Evolutionary conservation across 2,888 invertebrate genomes (phyloP).

Genomic region (Encarsia formosa): DNA sequence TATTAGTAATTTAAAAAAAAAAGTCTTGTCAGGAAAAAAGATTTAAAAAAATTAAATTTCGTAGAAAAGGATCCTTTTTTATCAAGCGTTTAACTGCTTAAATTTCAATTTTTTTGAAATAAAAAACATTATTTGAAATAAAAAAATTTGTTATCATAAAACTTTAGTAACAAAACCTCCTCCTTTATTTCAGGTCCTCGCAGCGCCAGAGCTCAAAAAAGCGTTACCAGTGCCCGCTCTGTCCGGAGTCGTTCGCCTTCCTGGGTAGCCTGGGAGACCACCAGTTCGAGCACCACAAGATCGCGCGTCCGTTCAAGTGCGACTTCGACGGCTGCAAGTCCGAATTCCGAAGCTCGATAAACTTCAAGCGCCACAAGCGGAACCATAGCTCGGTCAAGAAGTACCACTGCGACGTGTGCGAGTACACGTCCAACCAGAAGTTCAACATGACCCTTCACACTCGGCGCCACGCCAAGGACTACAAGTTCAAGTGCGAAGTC

Average conservation of each 20-base stretch:
- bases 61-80: too few species aligned
- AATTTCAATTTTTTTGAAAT: too few species aligned
- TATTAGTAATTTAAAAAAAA: too few species aligned
- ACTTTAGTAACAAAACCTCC: too few species aligned
- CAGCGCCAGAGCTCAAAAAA: too few species aligned
- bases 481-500: constrained; percentile 36
- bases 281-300: constrained; percentile 20
- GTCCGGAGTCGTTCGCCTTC: constrained; percentile 1
- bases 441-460: constrained; percentile 39
- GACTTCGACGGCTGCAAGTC: constrained; percentile 27
- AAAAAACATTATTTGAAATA: too few species aligned
- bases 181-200: too few species aligned
- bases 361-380: constrained; percentile 23
- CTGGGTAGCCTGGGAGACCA: constrained; percentile 36
- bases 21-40: too few species aligned
- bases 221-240: constrained; percentile 9
- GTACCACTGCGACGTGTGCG: constrained; percentile 34
- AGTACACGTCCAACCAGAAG: constrained; percentile 38
- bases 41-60: too few species aligned
- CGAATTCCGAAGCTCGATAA: constrained; percentile 34
- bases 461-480: constrained; percentile 34
- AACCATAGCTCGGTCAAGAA: neutral
- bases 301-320: constrained; percentile 29
- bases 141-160: too few species aligned
- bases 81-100: too few species aligned